A percentile compares a stretch with the other conserved stretches of the same genome.
Evolutionary conservation across 2,113 vertebrate species (phyloP).

Genomic region (human (Homo sapiens)): GRCh38 chr3:32596501-32597000

Average conservation of each 20-base stretch:
- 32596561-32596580: background rate
- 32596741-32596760: background rate
- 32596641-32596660: background rate
- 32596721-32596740: background rate
- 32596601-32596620: background rate
- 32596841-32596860: background rate
- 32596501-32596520: background rate
- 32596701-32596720: background rate
- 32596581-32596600: background rate
- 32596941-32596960: conserved; percentile 18
- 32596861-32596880: background rate
- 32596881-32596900: background rate
- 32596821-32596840: background rate
- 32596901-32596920: background rate
- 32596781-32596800: background rate
- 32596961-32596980: conserved; percentile 66
- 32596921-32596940: background rate
- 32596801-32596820: conserved; percentile 46
- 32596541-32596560: background rate
- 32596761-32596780: background rate
- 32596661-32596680: background rate
- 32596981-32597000: conserved; percentile 41
- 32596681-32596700: background rate
- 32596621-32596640: background rate
- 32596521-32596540: background rate